Evolutionary conservation across 2,888 invertebrate species (phyloP).

Genomic region (Pardosa pseudoannulata): DNA sequence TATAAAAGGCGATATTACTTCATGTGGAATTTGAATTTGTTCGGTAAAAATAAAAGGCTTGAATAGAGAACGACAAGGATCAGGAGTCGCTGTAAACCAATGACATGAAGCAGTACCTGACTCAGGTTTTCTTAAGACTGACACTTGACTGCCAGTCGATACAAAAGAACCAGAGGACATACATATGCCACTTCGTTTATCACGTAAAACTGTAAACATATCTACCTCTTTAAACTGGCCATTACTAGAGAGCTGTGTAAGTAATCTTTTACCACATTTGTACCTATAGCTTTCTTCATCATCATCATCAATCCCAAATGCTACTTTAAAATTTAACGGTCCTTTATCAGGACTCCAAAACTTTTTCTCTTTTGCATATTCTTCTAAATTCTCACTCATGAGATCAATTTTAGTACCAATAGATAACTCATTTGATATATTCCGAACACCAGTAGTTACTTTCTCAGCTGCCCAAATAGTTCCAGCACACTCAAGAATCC

Average conservation of each 20-base stretch:
- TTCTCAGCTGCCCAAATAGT: constrained; percentile 87
- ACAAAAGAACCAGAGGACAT: constrained; percentile 66
- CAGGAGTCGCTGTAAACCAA: constrained; percentile 90
- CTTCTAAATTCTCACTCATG: constrained; percentile 82
- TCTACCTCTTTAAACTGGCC: constrained; percentile 75
- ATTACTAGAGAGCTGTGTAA: constrained; percentile 69
- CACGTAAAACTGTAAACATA: constrained; percentile 76
- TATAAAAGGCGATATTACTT: constrained; percentile 81
- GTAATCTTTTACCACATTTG: constrained; percentile 73
- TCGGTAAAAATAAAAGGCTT: constrained; percentile 85
- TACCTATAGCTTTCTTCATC: constrained; percentile 78
- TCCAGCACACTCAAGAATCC: constrained; percentile 87
- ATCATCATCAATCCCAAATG: constrained; percentile 78
- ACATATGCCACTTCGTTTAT: constrained; percentile 73
- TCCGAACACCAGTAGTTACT: constrained; percentile 82
- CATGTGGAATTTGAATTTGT: constrained; percentile 82
- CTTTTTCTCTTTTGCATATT: constrained; percentile 82
- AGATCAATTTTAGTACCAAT: constrained; percentile 85
- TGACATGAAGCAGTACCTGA: constrained; percentile 82
- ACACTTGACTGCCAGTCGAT: constrained; percentile 78
- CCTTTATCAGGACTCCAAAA: constrained; percentile 83
- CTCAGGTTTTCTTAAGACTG: constrained; percentile 79
- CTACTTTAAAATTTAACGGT: constrained; percentile 83
- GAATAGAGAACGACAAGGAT: constrained; percentile 86
- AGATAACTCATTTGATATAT: constrained; percentile 85